Percentiles rank a stretch among this genome's conserved stretches.
Conservation (phyloP, 1,140 invertebrate species). For the Eriocheir sinensis region DNA sequence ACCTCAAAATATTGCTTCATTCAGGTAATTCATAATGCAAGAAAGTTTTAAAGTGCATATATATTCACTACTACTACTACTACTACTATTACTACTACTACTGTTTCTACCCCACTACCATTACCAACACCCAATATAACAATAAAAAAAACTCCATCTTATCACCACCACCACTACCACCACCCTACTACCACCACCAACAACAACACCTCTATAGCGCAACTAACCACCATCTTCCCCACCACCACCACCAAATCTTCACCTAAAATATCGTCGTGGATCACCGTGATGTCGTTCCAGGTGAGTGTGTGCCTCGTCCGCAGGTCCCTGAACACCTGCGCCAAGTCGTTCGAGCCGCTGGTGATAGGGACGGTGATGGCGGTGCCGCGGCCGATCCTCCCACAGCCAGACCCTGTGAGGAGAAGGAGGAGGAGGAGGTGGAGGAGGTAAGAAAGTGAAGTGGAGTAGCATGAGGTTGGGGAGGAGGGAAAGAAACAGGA, state of each 20-base stretch:
- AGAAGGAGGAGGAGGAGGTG: not conserved
- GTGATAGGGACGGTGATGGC: slow-evolving; percentile 88
- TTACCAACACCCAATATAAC: not conserved
- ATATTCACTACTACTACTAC: not conserved
- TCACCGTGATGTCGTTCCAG: slow-evolving; percentile 87
- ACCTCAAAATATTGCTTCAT: no score
- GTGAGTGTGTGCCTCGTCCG: slow-evolving; percentile 84
- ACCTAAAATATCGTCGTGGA: slow-evolving; percentile 89
- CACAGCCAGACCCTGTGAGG: slow-evolving; percentile 86
- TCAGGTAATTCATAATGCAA: no score
- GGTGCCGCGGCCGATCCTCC: slow-evolving; percentile 85
- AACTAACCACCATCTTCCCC: not conserved
- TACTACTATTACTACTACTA: not conserved
- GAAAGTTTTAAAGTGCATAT: not conserved
- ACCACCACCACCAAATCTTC: slow-evolving; percentile 79
- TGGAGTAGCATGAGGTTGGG: not conserved
- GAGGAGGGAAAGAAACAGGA: not conserved
- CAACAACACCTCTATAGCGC: no score
- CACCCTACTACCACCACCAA: not conserved
- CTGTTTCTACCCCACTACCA: not conserved
- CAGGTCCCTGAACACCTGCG: slow-evolving; percentile 89
- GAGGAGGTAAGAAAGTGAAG: not conserved
- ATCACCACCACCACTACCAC: not conserved
- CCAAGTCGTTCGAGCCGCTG: slow-evolving; percentile 86
- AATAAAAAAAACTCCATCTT: not conserved